A percentile compares a stretch with the other conserved stretches of the same genome.
phyloP scores from a whole-genome alignment of 2,888 invertebrate species.

The Thymelicus lineola region DNA sequence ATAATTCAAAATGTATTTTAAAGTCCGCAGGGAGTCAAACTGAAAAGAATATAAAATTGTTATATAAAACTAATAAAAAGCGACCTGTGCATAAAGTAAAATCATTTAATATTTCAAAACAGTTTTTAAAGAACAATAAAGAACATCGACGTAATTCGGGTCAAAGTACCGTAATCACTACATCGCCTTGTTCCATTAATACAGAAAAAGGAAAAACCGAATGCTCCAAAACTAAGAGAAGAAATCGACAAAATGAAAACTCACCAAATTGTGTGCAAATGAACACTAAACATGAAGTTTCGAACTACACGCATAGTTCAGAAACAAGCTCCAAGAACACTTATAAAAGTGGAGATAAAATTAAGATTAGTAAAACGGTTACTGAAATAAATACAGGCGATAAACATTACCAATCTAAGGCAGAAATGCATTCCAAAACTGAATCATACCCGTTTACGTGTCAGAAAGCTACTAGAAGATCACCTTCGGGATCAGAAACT shows the following conservation, averaged over 20 bases:
- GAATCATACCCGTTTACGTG: slow-evolving; percentile 32
- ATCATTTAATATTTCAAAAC: slow-evolving; percentile 73
- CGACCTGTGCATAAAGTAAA: slow-evolving; percentile 73
- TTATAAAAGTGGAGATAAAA: neutral
- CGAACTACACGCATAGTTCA: slow-evolving; percentile 20
- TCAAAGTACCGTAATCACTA: slow-evolving; percentile 17
- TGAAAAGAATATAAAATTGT: slow-evolving; percentile 39
- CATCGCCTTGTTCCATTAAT: slow-evolving; percentile 48
- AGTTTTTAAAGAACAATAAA: slow-evolving; percentile 52
- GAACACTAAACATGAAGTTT: slow-evolving; percentile 1
- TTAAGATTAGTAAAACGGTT: slow-evolving; percentile 37
- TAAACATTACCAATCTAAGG: neutral
- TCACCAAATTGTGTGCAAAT: neutral
- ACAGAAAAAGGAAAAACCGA: slow-evolving; percentile 48
- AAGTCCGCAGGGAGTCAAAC: slow-evolving; percentile 37
- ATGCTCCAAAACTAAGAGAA: slow-evolving; percentile 37
- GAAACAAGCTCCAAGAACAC: slow-evolving; percentile 7
- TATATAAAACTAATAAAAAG: slow-evolving; percentile 49
- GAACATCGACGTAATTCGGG: slow-evolving; percentile 17
- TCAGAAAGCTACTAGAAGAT: slow-evolving; percentile 43
- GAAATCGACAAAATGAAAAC: slow-evolving; percentile 54
- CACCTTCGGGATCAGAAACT: slow-evolving; percentile 53
- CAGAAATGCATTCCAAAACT: neutral
- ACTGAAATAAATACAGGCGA: slow-evolving; percentile 35
- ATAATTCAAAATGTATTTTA: slow-evolving; percentile 38